Evolutionary conservation across 1,140 invertebrate genomes (phyloP), one percentile per base, ranked within the genome.

Genomic region (Zophobas atratus): DNA sequence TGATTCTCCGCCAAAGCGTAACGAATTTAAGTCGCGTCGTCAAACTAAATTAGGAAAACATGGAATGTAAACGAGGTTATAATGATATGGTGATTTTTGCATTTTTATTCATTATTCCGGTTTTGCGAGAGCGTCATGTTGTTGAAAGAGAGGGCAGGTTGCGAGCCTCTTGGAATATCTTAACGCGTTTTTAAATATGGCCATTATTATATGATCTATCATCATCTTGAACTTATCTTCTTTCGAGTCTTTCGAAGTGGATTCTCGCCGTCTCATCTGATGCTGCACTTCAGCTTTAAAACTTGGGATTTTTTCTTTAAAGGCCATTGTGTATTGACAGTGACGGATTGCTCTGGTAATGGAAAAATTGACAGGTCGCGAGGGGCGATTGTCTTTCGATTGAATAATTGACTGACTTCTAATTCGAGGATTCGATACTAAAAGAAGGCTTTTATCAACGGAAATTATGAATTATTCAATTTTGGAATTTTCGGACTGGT

Each of bases 31-130:
- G 57, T 75, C 73, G 49, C 49, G 49, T 48, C 39, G 60, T 67
- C 60, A 63, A 48, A 53, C 53, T 72, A 60, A 76, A 79, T 79
- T 76, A 73, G 46, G 72, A 70, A 80, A 80, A 80, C 75, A 76
- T 79, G 78, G 70, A 80, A 80, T 78, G 72, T 78, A 80, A 80
- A 80, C 71, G 76, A 77, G 76, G 67, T 75, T 63, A 70, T 80
- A 78, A 77, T 76, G 78, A 80, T 80, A 80, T 80, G 76, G 60
- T 80, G 67, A 80, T 80, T 80, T 80, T 78, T 77, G 72, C 72
- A 72, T 80, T 77, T 72, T 72, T 80, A 80, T 80, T 80, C 76
- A 80, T 80, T 75, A 80, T 77, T 80, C 71, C 57, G 38, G 76
- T 70, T 57, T 55, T 46, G 77, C 67, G 6, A n/a, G 60, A 67